phyloP scores from a whole-genome alignment of 2,888 invertebrate species.

The Ecdyonurus torrentis region DNA sequence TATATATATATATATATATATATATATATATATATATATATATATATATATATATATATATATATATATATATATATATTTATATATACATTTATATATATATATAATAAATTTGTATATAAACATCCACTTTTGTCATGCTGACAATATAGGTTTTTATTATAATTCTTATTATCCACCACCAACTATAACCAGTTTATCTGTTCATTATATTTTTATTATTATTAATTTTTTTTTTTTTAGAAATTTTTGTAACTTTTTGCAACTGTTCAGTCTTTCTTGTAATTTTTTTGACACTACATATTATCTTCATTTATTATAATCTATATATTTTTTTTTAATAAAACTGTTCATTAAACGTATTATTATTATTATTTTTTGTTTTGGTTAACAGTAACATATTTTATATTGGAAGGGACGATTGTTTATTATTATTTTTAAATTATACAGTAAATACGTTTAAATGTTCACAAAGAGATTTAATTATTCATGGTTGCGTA shows the following conservation, averaged over 20 bases:
- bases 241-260: not conserved
- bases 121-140: not conserved
- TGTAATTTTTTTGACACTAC: not conserved
- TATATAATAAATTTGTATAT: no score
- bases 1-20: no score
- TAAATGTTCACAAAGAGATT: not conserved
- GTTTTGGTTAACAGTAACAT: not conserved
- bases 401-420: not conserved
- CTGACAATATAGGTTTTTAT: not conserved
- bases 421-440: not conserved
- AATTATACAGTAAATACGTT: not conserved
- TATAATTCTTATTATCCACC: not conserved
- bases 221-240: slow-evolving; percentile 1
- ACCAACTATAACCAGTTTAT: not conserved
- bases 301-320: not conserved
- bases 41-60: no score
- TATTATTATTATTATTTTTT: not conserved
- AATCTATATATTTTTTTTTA: not conserved
- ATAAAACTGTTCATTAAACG: not conserved
- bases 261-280: not conserved
- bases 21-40: no score
- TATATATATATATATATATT: no score
- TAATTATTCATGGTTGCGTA: not conserved
- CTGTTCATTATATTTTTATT: not conserved
- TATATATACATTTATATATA: no score